Evolutionary conservation across 2,113 vertebrate genomes (phyloP), one percentile per base, ranked within the genome.

Genomic region (Talpa occidentalis): DNA sequence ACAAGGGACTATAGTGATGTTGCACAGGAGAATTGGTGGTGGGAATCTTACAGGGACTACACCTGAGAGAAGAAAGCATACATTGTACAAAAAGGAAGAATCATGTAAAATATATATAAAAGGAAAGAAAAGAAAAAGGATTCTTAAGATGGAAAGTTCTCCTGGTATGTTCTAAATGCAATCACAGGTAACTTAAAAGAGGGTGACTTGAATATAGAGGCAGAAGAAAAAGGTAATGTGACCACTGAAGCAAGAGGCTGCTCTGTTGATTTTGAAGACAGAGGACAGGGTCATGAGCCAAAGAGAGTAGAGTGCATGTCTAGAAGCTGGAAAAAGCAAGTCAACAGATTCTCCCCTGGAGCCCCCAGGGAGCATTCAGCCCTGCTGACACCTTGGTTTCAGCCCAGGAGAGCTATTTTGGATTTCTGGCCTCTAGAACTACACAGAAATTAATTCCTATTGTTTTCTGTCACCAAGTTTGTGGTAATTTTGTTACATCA

Each of bases 401-500:
- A 32, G 26, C 19, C 32, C 35, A 47, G 56, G 15, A 24, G 93
- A 77, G 62, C 42, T 35, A 56, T 32, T 72, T 30, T 78, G 59
- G 42, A 42, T 56, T 90, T 87, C 44, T 10, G 22, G 21, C 19
- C 40, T 85, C 85, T 24, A 66, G 49, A 92, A 81, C 15, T 28
- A 28, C 70, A 64, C 37, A 28, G 30, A 70, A 49, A 49, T 49
- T 10, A 49, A 49, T 67, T 80, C 77, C 44, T 86, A 11, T 40
- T 89, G 32, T 70, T 69, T 66, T 42, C 81, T n/a, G 35, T 40
- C 24, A 59, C 40, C 24, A 28, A 44, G 26, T 88, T 81, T 42
- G 17, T 74, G 44, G 22, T 69, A 42, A 80, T 81, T 94, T 92
- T 32, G 47, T 86, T 92, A 47, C 26, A 72, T 30, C 44, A 88